Base-by-base conservation (phyloP, 2,888 invertebrate species). In the Patella caerulea region DNA sequence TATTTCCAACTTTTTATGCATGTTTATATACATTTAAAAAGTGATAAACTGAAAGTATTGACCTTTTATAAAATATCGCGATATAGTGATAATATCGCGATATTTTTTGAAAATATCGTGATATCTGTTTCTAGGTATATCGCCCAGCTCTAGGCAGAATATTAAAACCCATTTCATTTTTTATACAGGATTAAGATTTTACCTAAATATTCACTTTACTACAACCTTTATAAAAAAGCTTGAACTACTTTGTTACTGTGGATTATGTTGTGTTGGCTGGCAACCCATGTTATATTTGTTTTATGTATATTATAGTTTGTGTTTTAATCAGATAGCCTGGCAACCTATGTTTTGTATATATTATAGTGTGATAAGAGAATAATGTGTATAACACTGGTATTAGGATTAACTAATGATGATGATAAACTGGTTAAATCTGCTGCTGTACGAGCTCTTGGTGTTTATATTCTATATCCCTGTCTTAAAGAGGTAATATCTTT, bases 381-480 rank as follows among this genome's bases (percentile, higher is more conserved):
- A 78, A 89, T 95, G 70, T 94, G 96, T 82, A 94, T 96, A 69
- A 95, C 96, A 0, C 91, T 95, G 77, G 92, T 97, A 59, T 94
- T 96, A 82, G 95, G 96, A 0, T 94, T 95, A 80, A 94, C 94
- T 72, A 93, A 94, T 80, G 96, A 96, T 88, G 95, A 94, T 19
- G 96, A 96, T 85, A 93, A 93, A 73, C 92, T 93, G 15, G 95
- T 97, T 0, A 93, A 95, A 78, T 96, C 95, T 0, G 95, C 97
- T 0, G 95, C 96, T 0, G 94, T 96, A 3, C 93, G 97, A 19
- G 95, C 96, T 0, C 92, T 97, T 0, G 96, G 96, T 2, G 95
- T 96, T 90, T 95, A 94, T 76, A 95, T 96, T 12, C 93, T 95
- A 84, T 95, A 95, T 88, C 94, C 95, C 0, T 93, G 94, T 4